A percentile compares a stretch with the other conserved stretches of the same genome.
Evolutionary conservation across 1,140 invertebrate genomes (phyloP).

Genomic region (Idris sp.): DNA sequence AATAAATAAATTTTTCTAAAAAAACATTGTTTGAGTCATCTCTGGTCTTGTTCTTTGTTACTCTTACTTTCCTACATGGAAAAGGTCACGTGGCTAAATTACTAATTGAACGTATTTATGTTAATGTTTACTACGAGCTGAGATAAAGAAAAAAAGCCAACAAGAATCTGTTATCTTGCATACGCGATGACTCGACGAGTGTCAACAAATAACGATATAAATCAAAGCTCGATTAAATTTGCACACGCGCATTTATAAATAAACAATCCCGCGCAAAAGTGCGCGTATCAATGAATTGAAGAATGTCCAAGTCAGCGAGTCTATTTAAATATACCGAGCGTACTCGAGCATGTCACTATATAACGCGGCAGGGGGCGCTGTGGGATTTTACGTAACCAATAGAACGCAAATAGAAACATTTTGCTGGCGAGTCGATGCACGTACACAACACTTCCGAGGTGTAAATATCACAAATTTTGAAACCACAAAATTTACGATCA

Average conservation of each 20-base stretch:
- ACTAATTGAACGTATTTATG: too few relatives aligned
- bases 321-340: conserved; percentile 32
- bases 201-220: conserved; percentile 43
- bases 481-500: too few relatives aligned
- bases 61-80: too few relatives aligned
- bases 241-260: conserved; percentile 15
- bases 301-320: conserved; percentile 34
- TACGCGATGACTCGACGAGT: conserved; percentile 22
- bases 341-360: conserved; percentile 43
- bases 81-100: too few relatives aligned
- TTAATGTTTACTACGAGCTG: too few relatives aligned
- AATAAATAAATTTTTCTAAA: too few relatives aligned
- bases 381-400: conserved; percentile 24
- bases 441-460: conserved; percentile 2
- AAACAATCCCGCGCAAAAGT: conserved; percentile 35
- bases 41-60: too few relatives aligned
- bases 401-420: conserved; percentile 32
- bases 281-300: conserved; percentile 48
- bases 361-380: conserved; percentile 23
- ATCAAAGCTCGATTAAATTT: conserved; percentile 29
- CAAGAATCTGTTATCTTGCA: too few relatives aligned
- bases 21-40: too few relatives aligned
- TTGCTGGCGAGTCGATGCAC: conserved; percentile 27
- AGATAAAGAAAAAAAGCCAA: too few relatives aligned
- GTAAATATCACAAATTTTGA: too few relatives aligned